phyloP scores from a whole-genome alignment of 2,888 invertebrate species.

The Gasteruption jaculator region DNA sequence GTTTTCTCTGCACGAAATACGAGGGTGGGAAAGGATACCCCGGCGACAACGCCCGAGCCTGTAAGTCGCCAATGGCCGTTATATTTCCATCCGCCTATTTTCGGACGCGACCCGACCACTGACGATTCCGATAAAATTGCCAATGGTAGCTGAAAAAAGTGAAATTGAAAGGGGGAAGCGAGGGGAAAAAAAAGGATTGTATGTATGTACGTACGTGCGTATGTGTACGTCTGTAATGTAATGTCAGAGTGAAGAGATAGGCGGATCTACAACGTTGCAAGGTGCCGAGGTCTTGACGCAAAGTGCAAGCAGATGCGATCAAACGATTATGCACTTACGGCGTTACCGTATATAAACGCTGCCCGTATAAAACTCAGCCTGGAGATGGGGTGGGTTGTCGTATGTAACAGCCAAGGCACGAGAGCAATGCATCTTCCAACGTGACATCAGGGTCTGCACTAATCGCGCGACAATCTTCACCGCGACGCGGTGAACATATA shows the following conservation, averaged over 20 bases:
- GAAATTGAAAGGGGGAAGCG: too few relatives aligned
- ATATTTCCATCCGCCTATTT: too few relatives aligned
- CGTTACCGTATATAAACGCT: constrained; percentile 46
- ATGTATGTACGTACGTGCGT: too few relatives aligned
- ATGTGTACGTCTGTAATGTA: constrained; percentile 20
- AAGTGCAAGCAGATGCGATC: constrained; percentile 51
- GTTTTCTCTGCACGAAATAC: constrained; percentile 21
- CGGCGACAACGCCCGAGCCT: too few relatives aligned
- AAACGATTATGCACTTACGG: constrained; percentile 51
- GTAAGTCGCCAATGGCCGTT: too few relatives aligned
- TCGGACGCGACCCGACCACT: too few relatives aligned
- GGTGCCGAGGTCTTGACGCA: constrained; percentile 47
- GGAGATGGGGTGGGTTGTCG: too few relatives aligned
- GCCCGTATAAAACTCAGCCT: constrained; percentile 29
- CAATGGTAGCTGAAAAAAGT: too few relatives aligned
- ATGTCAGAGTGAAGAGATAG: constrained; percentile 19
- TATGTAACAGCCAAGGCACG: constrained; percentile 37
- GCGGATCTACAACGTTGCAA: constrained; percentile 39
- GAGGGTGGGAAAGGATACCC: constrained; percentile 34
- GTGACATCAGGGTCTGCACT: constrained; percentile 49
- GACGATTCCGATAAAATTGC: too few relatives aligned
- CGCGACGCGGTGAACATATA: constrained; percentile 21
- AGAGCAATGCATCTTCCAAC: constrained; percentile 50
- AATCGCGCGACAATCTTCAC: constrained; percentile 52
- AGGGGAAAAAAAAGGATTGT: too few relatives aligned